Base-by-base conservation (phyloP, 2,888 invertebrate genomes). In the Morpho helenor region DNA sequence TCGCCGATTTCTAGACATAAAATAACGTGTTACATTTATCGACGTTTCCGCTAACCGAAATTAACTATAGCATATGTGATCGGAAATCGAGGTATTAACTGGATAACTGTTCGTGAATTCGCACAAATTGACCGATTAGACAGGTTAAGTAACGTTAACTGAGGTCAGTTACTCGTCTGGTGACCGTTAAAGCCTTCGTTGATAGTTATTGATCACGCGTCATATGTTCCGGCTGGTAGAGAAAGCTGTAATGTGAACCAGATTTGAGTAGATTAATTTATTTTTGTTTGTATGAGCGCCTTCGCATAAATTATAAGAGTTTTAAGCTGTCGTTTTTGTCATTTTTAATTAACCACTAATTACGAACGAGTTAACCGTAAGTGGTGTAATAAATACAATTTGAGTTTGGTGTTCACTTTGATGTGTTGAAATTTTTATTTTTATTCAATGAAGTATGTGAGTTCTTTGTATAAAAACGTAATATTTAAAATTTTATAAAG, bases 81-180 rank as follows among this genome's bases (percentile, higher is more conserved):
- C 54, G 48, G 48, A 44, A 31, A 44, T 16, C n/a, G 7, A 44
- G 41, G 9, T 47, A 47, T 49, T 49, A 16, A 55, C 23, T 41
- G 48, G 45, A 44, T 59, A 61, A 61, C 61, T 51, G 63, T 52
- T 55, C n/a, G 49, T 44, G 53, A 52, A 58, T 60, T 63, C 53
- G 60, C 60, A 60, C 60, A 63, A 53, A 52, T 63, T 63, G 57
- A 58, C 59, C 61, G 63, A 61, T 59, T 59, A 63, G 57, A 54
- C 56, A 55, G 63, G 63, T 63, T 63, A 63, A 63, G 61, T 63
- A 59, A 59, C 63, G 63, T 63, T 63, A 63, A 61, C 61, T 63
- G 55, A 63, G 63, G 63, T 63, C 63, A 63, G 63, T 63, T 63
- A 63, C 63, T 63, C 56, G 56, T 56, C 52, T 54, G 63, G 61